Conservation (phyloP, 2,888 invertebrate genomes). For the Tinea semifulvella region DNA sequence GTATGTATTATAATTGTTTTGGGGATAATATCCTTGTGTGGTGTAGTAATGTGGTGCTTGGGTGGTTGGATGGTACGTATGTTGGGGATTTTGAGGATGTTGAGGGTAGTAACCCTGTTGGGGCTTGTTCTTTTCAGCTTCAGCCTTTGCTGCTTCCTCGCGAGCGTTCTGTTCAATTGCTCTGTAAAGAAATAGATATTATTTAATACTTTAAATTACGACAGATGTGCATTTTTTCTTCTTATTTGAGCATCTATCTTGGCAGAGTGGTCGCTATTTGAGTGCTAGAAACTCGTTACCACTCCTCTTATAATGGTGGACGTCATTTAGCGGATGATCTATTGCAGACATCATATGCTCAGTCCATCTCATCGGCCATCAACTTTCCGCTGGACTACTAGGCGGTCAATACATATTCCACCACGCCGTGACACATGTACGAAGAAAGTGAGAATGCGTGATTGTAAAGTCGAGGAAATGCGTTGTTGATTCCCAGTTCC, state of each 20-base stretch:
- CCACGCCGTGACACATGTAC: too few species aligned
- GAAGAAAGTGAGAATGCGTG: too few species aligned
- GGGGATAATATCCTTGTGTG: conserved; percentile 17
- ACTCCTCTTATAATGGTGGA: too few species aligned
- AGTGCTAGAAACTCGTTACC: too few species aligned
- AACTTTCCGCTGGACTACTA: too few species aligned
- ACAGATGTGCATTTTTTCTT: neutral
- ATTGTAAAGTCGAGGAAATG: too few species aligned
- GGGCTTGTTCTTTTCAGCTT: conserved; percentile 37
- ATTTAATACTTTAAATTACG: neutral
- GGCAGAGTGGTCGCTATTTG: too few species aligned
- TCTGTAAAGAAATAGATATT: conserved; percentile 24
- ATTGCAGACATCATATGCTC: too few species aligned
- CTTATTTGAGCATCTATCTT: conserved; percentile 5
- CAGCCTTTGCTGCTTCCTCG: conserved; percentile 34
- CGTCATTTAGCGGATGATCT: too few species aligned
- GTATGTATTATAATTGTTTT: conserved; percentile 12
- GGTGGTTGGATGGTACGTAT: conserved; percentile 25
- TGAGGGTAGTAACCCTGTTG: conserved; percentile 23
- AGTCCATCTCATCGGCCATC: too few species aligned
- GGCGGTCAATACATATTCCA: too few species aligned
- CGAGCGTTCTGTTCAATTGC: conserved; percentile 41
- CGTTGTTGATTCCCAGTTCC: too few species aligned
- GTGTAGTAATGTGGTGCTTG: conserved; percentile 18
- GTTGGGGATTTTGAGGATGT: conserved; percentile 22